Percentiles rank a stretch among this genome's conserved stretches.
These are phyloP conservation scores for Hyposoter didymator DNA, from an alignment of 2,888 invertebrate species.

Conservation along the genomic window DNA sequence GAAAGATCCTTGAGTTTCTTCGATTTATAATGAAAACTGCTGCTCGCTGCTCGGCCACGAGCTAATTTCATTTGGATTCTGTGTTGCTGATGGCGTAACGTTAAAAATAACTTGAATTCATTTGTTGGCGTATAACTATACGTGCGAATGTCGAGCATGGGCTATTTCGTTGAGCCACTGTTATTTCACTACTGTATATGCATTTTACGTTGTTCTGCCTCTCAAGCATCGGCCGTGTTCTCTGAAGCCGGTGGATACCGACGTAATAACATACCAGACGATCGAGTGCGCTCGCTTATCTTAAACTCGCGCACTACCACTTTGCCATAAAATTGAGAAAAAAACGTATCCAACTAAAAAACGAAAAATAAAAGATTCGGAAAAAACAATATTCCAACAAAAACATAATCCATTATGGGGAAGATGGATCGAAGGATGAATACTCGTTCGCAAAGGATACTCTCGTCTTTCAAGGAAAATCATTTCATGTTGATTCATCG, in stretches of 20 bases:
- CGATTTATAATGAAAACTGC: constrained; percentile 54
- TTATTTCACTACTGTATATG: constrained; percentile 26
- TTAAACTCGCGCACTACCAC: constrained; percentile 40
- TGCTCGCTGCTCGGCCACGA: constrained; percentile 21
- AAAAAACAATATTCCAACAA: not conserved
- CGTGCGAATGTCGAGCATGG: constrained; percentile 11
- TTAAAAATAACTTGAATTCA: constrained; percentile 57
- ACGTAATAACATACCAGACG: constrained; percentile 52
- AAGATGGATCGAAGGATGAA: constrained; percentile 19
- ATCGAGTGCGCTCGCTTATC: constrained; percentile 41
- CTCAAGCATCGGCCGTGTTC: constrained; percentile 31
- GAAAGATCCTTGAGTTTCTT: constrained; percentile 31
- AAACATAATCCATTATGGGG: not conserved
- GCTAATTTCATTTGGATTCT: constrained; percentile 43
- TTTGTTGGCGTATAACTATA: constrained; percentile 38
- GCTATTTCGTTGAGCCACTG: constrained; percentile 11
- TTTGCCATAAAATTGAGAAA: constrained; percentile 10
- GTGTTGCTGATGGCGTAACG: constrained; percentile 27
- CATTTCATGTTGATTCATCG: constrained; percentile 54
- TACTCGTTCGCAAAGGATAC: not conserved
- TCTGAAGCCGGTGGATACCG: constrained; percentile 33
- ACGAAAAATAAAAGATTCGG: not conserved
- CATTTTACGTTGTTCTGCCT: constrained; percentile 47
- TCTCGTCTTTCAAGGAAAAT: constrained; percentile 38
- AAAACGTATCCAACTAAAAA: not conserved